Conservation (phyloP, 2,797 vertebrate genomes). For the Phylloscopus collybita region DNA sequence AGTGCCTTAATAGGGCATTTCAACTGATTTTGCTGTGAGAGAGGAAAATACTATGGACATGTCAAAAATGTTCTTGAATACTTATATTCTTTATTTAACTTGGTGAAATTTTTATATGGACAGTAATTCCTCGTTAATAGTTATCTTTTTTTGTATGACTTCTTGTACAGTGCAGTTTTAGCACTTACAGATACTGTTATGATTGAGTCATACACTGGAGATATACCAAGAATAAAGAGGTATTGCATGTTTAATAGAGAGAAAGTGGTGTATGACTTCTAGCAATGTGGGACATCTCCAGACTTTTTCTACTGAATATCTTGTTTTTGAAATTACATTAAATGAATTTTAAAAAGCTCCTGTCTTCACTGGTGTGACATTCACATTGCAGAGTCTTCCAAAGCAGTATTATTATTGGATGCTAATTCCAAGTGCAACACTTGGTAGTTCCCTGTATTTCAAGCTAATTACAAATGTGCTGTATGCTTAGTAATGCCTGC, state of each 20-base stretch:
- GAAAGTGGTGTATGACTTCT: not conserved
- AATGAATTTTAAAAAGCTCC: not conserved
- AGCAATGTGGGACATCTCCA: not conserved
- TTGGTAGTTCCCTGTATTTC: not conserved
- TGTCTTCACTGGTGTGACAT: not conserved
- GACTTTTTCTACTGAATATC: not conserved
- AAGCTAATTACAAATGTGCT: fast-evolving
- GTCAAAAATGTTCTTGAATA: not conserved
- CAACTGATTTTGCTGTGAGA: not conserved
- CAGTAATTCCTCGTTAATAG: not conserved
- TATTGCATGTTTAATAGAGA: not conserved
- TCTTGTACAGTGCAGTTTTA: not conserved
- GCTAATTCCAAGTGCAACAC: not conserved
- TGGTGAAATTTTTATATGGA: not conserved
- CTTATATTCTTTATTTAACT: not conserved
- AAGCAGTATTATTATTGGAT: not conserved
- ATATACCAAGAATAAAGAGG: not conserved
- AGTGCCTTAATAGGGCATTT: not conserved
- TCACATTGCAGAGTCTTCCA: not conserved
- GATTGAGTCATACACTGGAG: not conserved
- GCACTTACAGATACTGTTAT: not conserved
- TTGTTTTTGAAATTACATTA: not conserved
- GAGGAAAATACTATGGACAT: not conserved
- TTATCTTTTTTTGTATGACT: not conserved
- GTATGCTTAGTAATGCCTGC: not conserved